phyloP scores from a whole-genome alignment of 2,888 invertebrate genomes.

The Molorchus minor region DNA sequence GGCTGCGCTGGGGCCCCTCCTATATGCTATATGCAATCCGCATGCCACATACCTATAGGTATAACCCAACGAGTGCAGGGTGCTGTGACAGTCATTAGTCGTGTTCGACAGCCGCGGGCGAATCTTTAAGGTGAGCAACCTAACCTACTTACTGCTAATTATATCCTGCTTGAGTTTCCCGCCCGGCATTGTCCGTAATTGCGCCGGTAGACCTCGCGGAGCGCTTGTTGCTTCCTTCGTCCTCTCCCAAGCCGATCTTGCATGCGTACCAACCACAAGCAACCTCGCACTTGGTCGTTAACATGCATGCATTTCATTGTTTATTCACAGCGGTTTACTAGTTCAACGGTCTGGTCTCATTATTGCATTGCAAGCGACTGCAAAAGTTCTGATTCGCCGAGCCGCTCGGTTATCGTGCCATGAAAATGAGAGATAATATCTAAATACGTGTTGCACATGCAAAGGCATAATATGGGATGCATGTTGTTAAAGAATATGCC shows the following conservation, averaged over 20 bases:
- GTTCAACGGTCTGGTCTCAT: conserved; percentile 32
- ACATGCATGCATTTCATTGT: conserved; percentile 44
- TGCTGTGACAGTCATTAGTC: conserved; percentile 63
- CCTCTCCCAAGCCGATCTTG: conserved; percentile 38
- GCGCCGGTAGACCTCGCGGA: conserved; percentile 45
- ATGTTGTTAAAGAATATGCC: too few species aligned
- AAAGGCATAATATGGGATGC: conserved; percentile 10
- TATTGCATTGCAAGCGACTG: conserved; percentile 22
- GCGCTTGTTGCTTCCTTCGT: conserved; percentile 55
- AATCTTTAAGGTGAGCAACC: conserved; percentile 59
- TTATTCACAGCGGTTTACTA: conserved; percentile 42
- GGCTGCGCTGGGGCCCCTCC: conserved; percentile 69
- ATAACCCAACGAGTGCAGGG: conserved; percentile 61
- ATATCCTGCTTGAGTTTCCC: conserved; percentile 50
- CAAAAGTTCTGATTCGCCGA: conserved; percentile 22
- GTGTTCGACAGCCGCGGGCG: conserved; percentile 63
- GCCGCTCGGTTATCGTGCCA: conserved; percentile 7
- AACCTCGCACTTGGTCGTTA: conserved; percentile 40
- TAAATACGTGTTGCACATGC: conserved; percentile 19
- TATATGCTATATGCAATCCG: conserved; percentile 64
- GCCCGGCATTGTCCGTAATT: conserved; percentile 47
- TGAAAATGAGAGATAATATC: conserved; percentile 24
- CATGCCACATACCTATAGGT: conserved; percentile 63
- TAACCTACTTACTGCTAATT: conserved; percentile 59
- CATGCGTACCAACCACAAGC: conserved; percentile 39